Base-by-base conservation (phyloP, 2,797 vertebrate species). In the Amblyopsis hoosieri region DNA sequence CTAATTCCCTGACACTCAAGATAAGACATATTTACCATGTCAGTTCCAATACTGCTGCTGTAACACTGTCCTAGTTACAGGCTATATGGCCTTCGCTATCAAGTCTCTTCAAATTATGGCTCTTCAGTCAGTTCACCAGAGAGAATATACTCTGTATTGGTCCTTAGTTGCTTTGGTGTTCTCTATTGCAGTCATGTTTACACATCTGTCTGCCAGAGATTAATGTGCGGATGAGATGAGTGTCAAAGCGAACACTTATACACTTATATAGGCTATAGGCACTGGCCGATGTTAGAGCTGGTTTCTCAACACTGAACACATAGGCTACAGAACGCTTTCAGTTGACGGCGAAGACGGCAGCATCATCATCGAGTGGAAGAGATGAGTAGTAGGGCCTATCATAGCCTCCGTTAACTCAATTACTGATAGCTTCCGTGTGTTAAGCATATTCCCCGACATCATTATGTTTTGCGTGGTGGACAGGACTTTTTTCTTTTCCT, bases 41-140 rank as follows among this genome's bases (percentile, higher is more conserved):
- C 53, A n/a, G 58, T 75, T 73, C 55, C 54, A 76, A 82, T 75
- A 67, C 73, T 73, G 79, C 69, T 71, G 74, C 76, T 72, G 79
- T 75, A 76, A 80, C 64, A 72, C 65, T 63, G 66, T 81, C 70
- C 66, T 54, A 64, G 50, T 77, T 68, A 49, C 75, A 76, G 68
- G 54, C 52, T 66, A 52, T 61, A 62, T 75, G 76, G 71, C 68
- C 76, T 82, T 60, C 82, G 54, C 86, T 19, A 58, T 82, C 72
- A 1, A 79, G 72, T 84, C 75, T 66, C 69, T 76, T 66, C 76
- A 23, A 62, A 62, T 54, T 56, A 55, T 46, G 19, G 45, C 45
- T 79, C 57, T 19, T 72, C 74, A 37, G 42, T 61, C 52, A 53
- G 69, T 82, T 72, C 62, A 12, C 67, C 66, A 37, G 51, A 71